Evolutionary conservation across 2,113 vertebrate species (phyloP), one percentile per base, ranked within the genome.

Genomic region (Poeciliopsis occidentalis): DNA sequence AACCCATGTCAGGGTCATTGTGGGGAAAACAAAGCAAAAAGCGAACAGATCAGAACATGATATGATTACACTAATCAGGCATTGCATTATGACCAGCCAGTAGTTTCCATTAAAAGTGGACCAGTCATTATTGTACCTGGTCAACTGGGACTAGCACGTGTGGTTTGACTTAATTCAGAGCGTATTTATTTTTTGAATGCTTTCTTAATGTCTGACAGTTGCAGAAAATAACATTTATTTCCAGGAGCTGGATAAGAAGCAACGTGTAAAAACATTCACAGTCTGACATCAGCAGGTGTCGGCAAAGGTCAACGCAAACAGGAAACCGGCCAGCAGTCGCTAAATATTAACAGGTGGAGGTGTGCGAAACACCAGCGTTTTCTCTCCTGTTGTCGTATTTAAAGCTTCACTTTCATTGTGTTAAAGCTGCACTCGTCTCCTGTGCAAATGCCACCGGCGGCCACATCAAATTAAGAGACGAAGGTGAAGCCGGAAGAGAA

Each of bases 301-400:
- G 4, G 15, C 76, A 70, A 73, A 57, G 78, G 66, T 72, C 62
- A 75, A 44, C 67, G 34, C 41, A 66, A 62, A 60, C 64, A 27
- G 62, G n/a, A 83, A 67, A 67, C 17, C 19, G 17, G 60, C 29
- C 27, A 30, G 27, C 5, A 7, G 60, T 1, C 1, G 26, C 39
- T 4, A 41, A 2, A 41, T 41, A 41, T 13, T 13, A 13, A 13
- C 39, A 41, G 39, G 39, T 39, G 10, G 11, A 39, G 12, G 37
- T 41, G 12, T 41, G 39, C 12, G 12, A 41, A 3, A 13, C 39
- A 4, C 39, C 39, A 41, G 39, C 0, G 39, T 41, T 12, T 41
- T 41, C 39, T 41, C 39, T 13, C 39, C 39, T 3, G 12, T 4
- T 13, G 39, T 41, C 12, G 12, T 41, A 41, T 41, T 41, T 41